phyloP scores from a whole-genome alignment of 2,888 invertebrate species.

The Biston betularia region DNA sequence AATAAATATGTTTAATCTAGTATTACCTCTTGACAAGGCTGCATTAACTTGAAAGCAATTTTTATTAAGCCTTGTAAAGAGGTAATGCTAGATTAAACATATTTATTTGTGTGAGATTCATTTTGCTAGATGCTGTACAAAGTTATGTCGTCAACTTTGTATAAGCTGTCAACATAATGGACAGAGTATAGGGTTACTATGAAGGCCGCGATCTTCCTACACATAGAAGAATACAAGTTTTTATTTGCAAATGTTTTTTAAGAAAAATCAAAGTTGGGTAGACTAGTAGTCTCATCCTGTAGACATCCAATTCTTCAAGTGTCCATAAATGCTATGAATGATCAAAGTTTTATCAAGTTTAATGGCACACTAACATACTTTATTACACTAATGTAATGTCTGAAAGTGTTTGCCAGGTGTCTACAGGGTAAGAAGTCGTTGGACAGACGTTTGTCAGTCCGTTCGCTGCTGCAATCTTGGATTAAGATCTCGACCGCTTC shows the following conservation, averaged over 20 bases:
- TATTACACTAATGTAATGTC: not conserved
- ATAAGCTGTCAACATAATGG: too few species aligned
- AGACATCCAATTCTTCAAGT: not conserved
- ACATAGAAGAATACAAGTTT: not conserved
- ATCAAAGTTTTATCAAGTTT: not conserved
- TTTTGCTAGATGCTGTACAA: too few species aligned
- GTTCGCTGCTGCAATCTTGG: slow-evolving; percentile 29
- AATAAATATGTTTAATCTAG: too few species aligned
- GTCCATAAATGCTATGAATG: not conserved
- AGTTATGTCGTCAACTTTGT: too few species aligned
- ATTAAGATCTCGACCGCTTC: slow-evolving; percentile 56
- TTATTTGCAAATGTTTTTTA: not conserved
- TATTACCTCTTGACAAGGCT: too few species aligned
- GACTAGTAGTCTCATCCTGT: too few species aligned
- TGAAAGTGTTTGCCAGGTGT: not conserved
- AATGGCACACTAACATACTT: not conserved
- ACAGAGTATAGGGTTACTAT: slow-evolving; percentile 6
- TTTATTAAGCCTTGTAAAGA: too few species aligned
- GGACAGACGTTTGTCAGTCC: not conserved
- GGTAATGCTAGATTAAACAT: too few species aligned
- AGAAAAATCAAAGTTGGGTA: not conserved
- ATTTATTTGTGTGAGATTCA: too few species aligned
- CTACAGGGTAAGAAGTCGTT: not conserved
- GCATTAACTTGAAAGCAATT: too few species aligned
- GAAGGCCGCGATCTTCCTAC: slow-evolving; percentile 2